These are phyloP conservation scores for Panurus biarmicus DNA, from an alignment of 2,113 vertebrate genomes.

Conservation along the genomic window DNA sequence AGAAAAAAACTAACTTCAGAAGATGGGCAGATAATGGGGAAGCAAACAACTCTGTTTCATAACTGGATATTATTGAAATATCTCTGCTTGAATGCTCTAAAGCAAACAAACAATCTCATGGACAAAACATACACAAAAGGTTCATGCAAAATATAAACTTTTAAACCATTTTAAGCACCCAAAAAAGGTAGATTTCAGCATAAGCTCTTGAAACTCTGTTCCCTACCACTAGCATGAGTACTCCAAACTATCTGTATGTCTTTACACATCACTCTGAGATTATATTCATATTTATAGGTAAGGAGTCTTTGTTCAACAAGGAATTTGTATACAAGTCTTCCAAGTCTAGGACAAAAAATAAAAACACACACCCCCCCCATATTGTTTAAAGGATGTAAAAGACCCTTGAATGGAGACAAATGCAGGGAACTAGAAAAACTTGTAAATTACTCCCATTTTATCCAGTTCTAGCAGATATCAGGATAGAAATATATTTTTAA, in stretches of 20 bases:
- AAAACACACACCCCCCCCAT: background rate
- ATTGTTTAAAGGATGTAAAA: background rate
- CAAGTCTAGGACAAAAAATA: background rate
- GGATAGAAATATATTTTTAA: background rate
- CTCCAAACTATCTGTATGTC: rapidly evolving
- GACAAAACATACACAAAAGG: background rate
- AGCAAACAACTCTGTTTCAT: background rate
- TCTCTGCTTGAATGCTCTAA: background rate
- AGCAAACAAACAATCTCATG: background rate
- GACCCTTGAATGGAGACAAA: background rate
- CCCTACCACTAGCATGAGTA: background rate
- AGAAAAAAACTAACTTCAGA: background rate
- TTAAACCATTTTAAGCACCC: background rate
- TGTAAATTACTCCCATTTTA: background rate
- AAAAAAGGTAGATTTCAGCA: background rate
- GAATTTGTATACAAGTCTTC: background rate
- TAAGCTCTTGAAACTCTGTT: background rate
- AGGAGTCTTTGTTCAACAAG: background rate
- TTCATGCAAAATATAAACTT: background rate
- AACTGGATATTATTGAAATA: background rate
- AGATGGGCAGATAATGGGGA: background rate
- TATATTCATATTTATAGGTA: background rate
- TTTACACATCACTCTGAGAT: background rate
- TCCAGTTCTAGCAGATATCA: background rate
- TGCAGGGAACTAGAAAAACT: background rate